Evolutionary conservation across 2,113 vertebrate species (phyloP).

Genomic region (Crotophaga sulcirostris): DNA sequence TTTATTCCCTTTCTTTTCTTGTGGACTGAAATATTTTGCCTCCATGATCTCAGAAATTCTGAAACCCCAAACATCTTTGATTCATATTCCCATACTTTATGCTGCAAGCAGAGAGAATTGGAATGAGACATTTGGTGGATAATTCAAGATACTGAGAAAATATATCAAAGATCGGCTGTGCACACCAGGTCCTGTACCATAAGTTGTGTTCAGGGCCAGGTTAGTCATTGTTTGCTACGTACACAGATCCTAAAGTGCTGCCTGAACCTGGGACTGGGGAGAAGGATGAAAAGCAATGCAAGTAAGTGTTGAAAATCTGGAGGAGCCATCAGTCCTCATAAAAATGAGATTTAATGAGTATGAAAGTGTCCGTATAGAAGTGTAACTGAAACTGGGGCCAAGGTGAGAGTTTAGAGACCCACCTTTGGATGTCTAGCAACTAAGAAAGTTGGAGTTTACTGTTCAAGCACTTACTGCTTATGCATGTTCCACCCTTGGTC

Average conservation of each 20-base stretch:
- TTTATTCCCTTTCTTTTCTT: slow-evolving; percentile 44
- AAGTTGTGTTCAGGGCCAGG: not conserved
- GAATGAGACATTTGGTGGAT: not conserved
- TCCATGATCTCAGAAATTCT: not conserved
- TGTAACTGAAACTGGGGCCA: not conserved
- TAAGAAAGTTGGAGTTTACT: not conserved
- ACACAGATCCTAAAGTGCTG: not conserved
- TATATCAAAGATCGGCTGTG: not conserved
- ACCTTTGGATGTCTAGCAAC: not conserved
- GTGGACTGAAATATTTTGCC: slow-evolving; percentile 33
- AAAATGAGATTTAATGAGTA: not conserved
- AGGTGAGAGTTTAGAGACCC: not conserved
- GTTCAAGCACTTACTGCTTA: not conserved
- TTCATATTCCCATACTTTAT: slow-evolving; percentile 21
- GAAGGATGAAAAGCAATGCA: not conserved
- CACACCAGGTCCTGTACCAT: not conserved
- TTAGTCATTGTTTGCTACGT: not conserved
- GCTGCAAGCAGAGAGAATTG: not conserved
- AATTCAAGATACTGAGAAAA: not conserved
- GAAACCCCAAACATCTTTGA: not conserved
- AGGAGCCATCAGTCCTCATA: not conserved
- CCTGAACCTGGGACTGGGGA: not conserved
- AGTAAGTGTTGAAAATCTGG: not conserved
- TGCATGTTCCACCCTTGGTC: not conserved
- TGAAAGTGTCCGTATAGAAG: not conserved